Evolutionary conservation across 2,888 invertebrate species (phyloP).

Genomic region (Trilocha varians): DNA sequence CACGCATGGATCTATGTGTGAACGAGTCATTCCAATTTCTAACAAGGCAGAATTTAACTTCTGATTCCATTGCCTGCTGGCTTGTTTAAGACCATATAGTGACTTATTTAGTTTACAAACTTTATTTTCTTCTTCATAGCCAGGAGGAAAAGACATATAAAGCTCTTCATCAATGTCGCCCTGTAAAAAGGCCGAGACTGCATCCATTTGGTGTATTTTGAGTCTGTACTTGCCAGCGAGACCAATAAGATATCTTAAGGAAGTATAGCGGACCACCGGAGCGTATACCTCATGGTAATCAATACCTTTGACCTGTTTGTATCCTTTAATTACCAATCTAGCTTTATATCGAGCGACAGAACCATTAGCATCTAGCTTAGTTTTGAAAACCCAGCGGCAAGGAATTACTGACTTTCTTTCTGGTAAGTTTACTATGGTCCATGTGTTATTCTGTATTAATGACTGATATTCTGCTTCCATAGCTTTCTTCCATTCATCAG

Average conservation of each 20-base stretch:
- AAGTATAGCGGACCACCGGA: slow-evolving; percentile 13
- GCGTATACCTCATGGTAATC: slow-evolving; percentile 15
- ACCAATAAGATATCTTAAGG: slow-evolving; percentile 8
- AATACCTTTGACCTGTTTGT: slow-evolving; percentile 13
- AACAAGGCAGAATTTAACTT: slow-evolving; percentile 10
- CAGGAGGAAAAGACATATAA: slow-evolving; percentile 16
- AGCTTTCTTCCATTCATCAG: slow-evolving; percentile 10
- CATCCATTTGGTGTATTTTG: slow-evolving; percentile 17
- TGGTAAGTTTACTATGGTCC: slow-evolving; percentile 6
- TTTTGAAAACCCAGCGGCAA: slow-evolving; percentile 7
- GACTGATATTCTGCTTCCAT: slow-evolving; percentile 11
- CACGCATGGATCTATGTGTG: slow-evolving; percentile 12
- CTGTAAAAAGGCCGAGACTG: slow-evolving; percentile 16
- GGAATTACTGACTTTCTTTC: slow-evolving; percentile 4
- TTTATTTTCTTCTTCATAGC: slow-evolving; percentile 6
- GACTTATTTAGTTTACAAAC: slow-evolving; percentile 16
- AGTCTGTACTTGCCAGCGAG: slow-evolving; percentile 12
- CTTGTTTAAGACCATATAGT: slow-evolving; percentile 16
- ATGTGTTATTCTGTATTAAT: slow-evolving; percentile 8
- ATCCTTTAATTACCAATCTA: slow-evolving; percentile 13
- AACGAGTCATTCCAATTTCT: too few species aligned
- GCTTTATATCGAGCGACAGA: slow-evolving; percentile 10
- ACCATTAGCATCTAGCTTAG: slow-evolving; percentile 9
- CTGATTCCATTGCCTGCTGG: slow-evolving; percentile 16
- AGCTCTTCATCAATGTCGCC: slow-evolving; percentile 18